Evolutionary conservation across 2,888 invertebrate genomes (phyloP), one percentile per base, ranked within the genome.

Genomic region (Disparrhopalites patrizii): DNA sequence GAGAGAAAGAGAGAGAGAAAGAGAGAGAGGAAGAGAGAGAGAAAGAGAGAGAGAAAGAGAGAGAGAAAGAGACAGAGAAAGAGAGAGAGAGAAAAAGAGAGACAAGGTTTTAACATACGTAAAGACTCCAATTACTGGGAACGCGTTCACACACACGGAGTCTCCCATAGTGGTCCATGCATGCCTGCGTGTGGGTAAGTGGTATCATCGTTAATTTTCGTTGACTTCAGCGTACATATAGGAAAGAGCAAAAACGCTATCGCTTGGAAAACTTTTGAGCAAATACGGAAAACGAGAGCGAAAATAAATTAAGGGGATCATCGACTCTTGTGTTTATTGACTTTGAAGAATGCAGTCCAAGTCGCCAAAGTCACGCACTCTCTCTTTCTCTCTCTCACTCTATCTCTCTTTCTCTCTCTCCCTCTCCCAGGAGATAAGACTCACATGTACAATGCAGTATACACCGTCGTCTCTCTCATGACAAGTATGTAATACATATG

Each of bases 271-370:
- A 47, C 23, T 55, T 27, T 28, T 28, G 18, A 28, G n/a, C 43
- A 50, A 27, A 60, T 40, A 47, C 43, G 58, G 43, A n/a, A 18
- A 25, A 43, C 36, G 58, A 58, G 36, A 25, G 58, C 27, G 31
- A 60, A 60, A 60, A 60, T 60, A 60, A 60, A 60, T 47, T 60
- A 60, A 56, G 43, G 61, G 50, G 61, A 51, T 51, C 51, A 61
- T 61, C 51, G 51, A 51, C 61, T 61, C 61, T 33, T 61, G 15
- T 61, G 61, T 61, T 61, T 61, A 61, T 61, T 61, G 61, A 61
- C 61, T 61, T 50, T 51, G 61, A 61, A 36, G 61, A 51, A 61
- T 61, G 47, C 60, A 47, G 43, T 55, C 28, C 31, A 31, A 28
- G 54, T 55, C 54, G 31, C 54, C 54, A 55, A 55, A 55, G 54